Percentiles rank a stretch among this genome's conserved stretches.
Evolutionary conservation across 1,140 invertebrate species (phyloP).

Genomic region (Pararge aegeria): DNA sequence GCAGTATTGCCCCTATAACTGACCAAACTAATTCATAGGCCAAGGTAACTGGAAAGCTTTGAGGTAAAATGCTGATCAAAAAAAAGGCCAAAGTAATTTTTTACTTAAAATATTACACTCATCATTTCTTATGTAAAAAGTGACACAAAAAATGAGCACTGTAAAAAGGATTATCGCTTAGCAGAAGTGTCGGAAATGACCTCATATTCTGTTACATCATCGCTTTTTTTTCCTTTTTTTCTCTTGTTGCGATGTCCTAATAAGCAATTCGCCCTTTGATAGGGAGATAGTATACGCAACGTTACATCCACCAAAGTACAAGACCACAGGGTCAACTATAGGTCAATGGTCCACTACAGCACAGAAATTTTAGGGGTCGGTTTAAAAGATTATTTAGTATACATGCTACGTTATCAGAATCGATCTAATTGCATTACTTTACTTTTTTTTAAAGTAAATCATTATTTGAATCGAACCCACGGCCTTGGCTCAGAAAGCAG

Average conservation of each 20-base stretch:
- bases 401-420: too few relatives aligned
- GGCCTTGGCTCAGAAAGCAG: too few relatives aligned
- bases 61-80: background rate
- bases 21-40: too few relatives aligned
- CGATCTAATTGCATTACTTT: too few relatives aligned
- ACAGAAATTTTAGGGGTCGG: too few relatives aligned
- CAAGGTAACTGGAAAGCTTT: too few relatives aligned
- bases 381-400: too few relatives aligned
- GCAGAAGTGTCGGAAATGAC: constrained; percentile 21
- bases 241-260: background rate
- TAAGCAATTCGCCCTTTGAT: background rate
- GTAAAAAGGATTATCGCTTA: background rate
- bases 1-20: too few relatives aligned
- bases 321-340: background rate
- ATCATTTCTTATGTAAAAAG: background rate
- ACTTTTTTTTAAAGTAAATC: too few relatives aligned
- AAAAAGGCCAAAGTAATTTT: background rate
- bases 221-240: constrained; percentile 11
- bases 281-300: background rate
- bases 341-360: too few relatives aligned
- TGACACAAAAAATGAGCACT: background rate
- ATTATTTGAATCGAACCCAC: too few relatives aligned
- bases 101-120: background rate
- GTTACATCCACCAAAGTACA: background rate
- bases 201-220: constrained; percentile 16